Evolutionary conservation across 1,140 invertebrate species (phyloP).

Genomic region (Oncopodura yosiiana): DNA sequence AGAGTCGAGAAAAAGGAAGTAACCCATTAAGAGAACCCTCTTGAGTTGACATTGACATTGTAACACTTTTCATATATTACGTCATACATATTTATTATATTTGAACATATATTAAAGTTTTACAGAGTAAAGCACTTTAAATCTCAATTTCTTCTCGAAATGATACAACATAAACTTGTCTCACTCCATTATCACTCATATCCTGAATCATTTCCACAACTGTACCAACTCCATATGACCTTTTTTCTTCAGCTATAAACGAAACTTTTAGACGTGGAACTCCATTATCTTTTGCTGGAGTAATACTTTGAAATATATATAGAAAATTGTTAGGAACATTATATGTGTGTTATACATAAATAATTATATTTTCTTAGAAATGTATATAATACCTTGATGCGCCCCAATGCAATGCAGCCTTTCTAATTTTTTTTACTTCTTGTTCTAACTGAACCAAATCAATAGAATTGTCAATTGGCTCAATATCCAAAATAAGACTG

Average conservation of each 20-base stretch:
- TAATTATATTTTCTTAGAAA: too few relatives aligned
- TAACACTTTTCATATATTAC: too few relatives aligned
- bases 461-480: constrained; percentile 3
- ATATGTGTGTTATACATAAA: too few relatives aligned
- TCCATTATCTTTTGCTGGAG: neutral
- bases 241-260: constrained; percentile 13
- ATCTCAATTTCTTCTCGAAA: constrained; percentile 18
- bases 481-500: constrained; percentile 16
- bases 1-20: too few relatives aligned
- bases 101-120: too few relatives aligned
- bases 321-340: too few relatives aligned
- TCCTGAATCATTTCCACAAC: constrained; percentile 15
- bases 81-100: too few relatives aligned
- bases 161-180: constrained; percentile 9
- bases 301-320: too few relatives aligned
- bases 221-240: constrained; percentile 18
- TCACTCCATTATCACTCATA: neutral
- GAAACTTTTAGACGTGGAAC: constrained; percentile 3
- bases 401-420: constrained; percentile 20
- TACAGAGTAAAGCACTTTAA: neutral
- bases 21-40: too few relatives aligned
- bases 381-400: neutral
- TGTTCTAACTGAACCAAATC: constrained; percentile 7
- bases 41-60: too few relatives aligned
- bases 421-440: constrained; percentile 14